These are phyloP conservation scores for Lamprotornis superbus DNA, from an alignment of 2,113 vertebrate genomes.

Conservation along the genomic window DNA sequence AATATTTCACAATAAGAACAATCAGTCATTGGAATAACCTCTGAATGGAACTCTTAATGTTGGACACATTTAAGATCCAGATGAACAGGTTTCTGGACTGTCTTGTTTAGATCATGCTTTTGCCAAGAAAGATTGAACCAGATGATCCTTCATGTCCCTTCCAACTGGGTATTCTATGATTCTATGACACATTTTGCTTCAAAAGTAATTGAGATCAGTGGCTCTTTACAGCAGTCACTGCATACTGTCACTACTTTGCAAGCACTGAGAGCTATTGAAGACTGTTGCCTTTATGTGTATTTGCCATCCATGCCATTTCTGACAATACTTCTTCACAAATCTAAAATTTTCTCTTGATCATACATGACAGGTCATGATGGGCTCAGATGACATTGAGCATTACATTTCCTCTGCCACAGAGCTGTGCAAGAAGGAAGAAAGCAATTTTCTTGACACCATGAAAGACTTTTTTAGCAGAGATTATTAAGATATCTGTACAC, in stretches of 20 bases:
- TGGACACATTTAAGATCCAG: not conserved
- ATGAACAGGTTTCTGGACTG: not conserved
- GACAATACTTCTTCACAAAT: not conserved
- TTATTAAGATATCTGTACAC: not conserved
- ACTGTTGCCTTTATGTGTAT: not conserved
- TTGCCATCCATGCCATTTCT: not conserved
- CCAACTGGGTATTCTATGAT: not conserved
- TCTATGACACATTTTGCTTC: not conserved
- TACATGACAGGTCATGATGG: not conserved
- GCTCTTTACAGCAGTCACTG: not conserved
- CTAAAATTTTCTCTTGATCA: not conserved
- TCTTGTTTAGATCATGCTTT: not conserved
- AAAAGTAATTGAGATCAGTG: not conserved
- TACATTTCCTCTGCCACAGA: not conserved
- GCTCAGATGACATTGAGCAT: not conserved
- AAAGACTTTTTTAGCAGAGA: not conserved
- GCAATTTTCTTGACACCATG: not conserved
- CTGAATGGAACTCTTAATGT: rapidly evolving
- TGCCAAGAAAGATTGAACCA: not conserved
- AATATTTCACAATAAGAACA: not conserved
- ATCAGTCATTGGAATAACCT: not conserved
- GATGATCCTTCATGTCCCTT: not conserved
- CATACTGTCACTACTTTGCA: not conserved
- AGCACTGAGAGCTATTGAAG: not conserved
- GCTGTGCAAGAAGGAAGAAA: not conserved